Evolutionary conservation across 92 coral and sea anemone species (phyloP).

Genomic region (Zoanthus gigantus): DNA sequence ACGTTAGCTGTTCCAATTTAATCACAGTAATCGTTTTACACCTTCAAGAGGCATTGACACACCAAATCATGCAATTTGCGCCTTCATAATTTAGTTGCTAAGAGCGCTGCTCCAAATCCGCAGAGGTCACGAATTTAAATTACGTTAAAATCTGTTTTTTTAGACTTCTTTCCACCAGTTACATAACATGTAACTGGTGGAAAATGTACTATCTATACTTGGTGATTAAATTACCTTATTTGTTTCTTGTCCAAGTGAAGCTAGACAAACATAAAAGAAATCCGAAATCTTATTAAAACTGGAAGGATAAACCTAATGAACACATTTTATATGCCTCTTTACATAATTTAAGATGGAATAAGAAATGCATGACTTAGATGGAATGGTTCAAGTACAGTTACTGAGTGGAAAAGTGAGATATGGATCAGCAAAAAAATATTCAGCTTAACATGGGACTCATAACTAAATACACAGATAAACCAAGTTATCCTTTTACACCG

Average conservation of each 20-base stretch:
- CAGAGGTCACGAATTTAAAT: not conserved
- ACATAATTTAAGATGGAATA: not conserved
- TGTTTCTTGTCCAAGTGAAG: constrained; percentile 97
- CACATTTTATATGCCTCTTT: not conserved
- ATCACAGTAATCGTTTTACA: not conserved
- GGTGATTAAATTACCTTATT: constrained; percentile 71
- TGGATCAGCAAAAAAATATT: too few relatives aligned
- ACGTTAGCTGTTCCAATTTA: not conserved
- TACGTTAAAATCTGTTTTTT: too few relatives aligned
- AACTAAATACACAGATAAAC: too few relatives aligned
- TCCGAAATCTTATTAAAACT: not conserved
- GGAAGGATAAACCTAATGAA: not conserved
- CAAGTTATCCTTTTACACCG: too few relatives aligned
- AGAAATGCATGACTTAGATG: not conserved
- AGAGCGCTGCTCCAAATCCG: not conserved
- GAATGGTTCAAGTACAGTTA: too few relatives aligned
- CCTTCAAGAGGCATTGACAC: too few relatives aligned
- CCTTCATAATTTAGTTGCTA: too few relatives aligned
- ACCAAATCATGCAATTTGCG: too few relatives aligned
- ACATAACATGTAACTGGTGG: too few relatives aligned
- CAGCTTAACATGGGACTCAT: too few relatives aligned
- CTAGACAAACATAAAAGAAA: constrained; percentile 41
- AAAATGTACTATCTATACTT: not conserved
- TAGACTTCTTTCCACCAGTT: too few relatives aligned
- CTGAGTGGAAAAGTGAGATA: too few relatives aligned